Percentiles rank a stretch among this genome's conserved stretches.
phyloP scores from a whole-genome alignment of 2,797 vertebrate genomes.

The Dipus sagitta region DNA sequence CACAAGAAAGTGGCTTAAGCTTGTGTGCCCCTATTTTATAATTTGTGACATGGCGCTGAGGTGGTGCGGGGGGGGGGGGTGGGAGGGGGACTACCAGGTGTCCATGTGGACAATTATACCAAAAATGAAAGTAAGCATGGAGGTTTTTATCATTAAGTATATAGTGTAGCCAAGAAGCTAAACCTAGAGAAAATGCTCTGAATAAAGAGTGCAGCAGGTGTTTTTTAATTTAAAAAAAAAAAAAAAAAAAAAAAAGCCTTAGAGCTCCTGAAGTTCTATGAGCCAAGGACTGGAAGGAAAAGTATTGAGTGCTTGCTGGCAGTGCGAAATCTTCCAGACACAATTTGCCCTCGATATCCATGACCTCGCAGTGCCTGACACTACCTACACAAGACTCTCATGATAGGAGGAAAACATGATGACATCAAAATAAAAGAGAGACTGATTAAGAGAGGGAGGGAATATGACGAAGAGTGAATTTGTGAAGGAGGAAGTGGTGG shows the following conservation, averaged over 20 bases:
- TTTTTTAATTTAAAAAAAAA: no score
- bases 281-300: neutral
- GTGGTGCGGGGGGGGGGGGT: neutral
- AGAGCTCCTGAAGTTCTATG: neutral
- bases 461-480: no score
- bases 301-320: neutral
- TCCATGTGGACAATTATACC: neutral
- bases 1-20: neutral
- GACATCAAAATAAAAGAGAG: no score
- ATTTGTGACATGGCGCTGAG: conserved; percentile 9
- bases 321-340: no score
- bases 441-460: no score
- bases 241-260: no score
- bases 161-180: neutral
- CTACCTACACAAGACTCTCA: no score
- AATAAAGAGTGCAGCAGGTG: neutral
- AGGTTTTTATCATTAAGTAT: no score
- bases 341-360: no score
- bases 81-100: neutral
- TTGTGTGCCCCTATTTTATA: neutral
- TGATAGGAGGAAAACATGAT: no score
- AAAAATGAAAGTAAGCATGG: neutral
- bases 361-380: no score
- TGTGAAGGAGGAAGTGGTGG: no score
- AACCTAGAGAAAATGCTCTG: conserved; percentile 12